Evolutionary conservation across 2,888 invertebrate species (phyloP), one percentile per base, ranked within the genome.

Genomic region (Trilocha varians): DNA sequence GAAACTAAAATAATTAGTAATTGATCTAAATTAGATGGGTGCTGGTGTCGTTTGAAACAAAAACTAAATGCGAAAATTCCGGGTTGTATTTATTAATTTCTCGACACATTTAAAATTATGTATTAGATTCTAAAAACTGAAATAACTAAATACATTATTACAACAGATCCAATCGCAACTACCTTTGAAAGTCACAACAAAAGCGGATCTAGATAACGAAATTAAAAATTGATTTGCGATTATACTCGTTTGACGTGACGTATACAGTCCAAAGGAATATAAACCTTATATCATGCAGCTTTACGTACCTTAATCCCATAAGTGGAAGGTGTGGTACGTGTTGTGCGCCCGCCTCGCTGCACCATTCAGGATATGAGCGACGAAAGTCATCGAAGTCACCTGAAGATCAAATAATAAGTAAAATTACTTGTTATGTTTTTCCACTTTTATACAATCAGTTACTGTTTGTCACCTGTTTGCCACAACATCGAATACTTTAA

Each of bases 301-400:
- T 50, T 52, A 72, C 78, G 74, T 38, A 87, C 87, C 87, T 68
- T 49, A 87, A 62, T 42, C 87, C 87, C 87, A 87, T 89, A 59
- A 88, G 88, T 58, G 87, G 89, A 77, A 85, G 72, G 59, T 83
- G 87, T 11, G 87, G 80, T 42, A 86, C 83, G 46, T 87, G 88
- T 70, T 90, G 91, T 48, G 91, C 89, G 52, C 90, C 91, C 40
- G 92, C 91, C 70, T 95, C 95, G 71, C 88, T 89, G 80, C 96
- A 96, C 94, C 95, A 96, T 78, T 96, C 96, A 32, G 96, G 96
- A 79, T 93, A 96, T 48, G 91, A 88, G 58, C 92, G 90, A 56
- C 91, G 91, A 84, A 97, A 97, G 69, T 91, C 90, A 49, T 88
- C 88, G 70, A 95, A 96, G 50, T 96, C 96, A 80, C 95, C 97